phyloP scores from a whole-genome alignment of 2,113 vertebrate species.

The Ciconia stormi region DNA sequence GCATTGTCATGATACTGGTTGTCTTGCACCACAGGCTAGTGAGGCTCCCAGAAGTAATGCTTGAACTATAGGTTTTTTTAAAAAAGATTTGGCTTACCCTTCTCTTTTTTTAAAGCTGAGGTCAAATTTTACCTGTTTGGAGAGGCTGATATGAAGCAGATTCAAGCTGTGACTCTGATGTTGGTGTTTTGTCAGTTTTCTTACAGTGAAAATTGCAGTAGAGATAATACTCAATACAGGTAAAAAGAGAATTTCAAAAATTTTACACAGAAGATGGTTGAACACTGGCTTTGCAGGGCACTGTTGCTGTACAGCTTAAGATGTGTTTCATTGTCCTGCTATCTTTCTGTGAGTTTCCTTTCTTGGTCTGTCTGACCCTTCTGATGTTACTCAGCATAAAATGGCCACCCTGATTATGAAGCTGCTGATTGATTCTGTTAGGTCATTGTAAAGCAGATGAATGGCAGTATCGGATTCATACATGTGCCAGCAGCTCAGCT shows the following conservation, averaged over 20 bases:
- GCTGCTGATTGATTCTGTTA: rapidly evolving
- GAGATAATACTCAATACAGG: neutral
- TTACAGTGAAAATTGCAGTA: neutral
- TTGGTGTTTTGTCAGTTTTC: neutral
- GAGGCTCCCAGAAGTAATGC: neutral
- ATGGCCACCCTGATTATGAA: neutral
- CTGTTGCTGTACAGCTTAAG: neutral
- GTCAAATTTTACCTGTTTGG: neutral
- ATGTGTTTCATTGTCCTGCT: neutral
- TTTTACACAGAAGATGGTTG: neutral
- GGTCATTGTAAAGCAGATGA: neutral
- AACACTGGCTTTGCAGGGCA: neutral
- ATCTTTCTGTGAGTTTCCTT: neutral
- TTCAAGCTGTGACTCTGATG: neutral
- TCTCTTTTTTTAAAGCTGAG: neutral
- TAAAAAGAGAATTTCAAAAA: neutral
- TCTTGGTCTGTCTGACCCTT: neutral
- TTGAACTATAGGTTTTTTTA: neutral
- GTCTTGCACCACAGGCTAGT: neutral
- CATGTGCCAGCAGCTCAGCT: neutral
- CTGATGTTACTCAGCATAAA: neutral
- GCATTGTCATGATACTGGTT: neutral
- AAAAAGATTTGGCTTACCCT: neutral
- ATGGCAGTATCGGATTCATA: neutral
- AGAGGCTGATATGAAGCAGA: neutral